Evolutionary conservation across 2,888 invertebrate species (phyloP).

Genomic region (Gortyna flavago): DNA sequence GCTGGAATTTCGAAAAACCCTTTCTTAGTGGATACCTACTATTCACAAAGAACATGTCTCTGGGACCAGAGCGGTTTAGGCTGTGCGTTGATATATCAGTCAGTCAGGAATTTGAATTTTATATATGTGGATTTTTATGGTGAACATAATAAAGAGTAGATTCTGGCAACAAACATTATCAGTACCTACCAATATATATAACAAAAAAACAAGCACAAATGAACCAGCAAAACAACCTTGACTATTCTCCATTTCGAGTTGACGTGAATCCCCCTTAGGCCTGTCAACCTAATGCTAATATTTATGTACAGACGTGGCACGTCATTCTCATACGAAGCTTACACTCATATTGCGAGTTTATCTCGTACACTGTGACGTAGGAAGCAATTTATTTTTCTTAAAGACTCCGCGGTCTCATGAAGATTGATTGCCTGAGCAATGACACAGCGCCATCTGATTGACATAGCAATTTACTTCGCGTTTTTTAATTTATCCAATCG

Average conservation of each 20-base stretch:
- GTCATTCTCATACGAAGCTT: constrained; percentile 64
- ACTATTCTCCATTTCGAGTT: constrained; percentile 13
- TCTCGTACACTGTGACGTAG: constrained; percentile 72
- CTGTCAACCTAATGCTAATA: constrained; percentile 57
- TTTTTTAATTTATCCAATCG: constrained; percentile 85
- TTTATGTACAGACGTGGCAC: constrained; percentile 68
- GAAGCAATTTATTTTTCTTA: constrained; percentile 86
- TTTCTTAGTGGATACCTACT: too few relatives aligned
- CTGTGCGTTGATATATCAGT: too few relatives aligned
- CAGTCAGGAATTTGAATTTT: too few relatives aligned
- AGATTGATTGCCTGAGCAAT: constrained; percentile 84
- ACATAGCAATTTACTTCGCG: constrained; percentile 87
- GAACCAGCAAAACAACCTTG: constrained; percentile 7
- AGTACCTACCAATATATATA: background rate
- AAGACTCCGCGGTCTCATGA: constrained; percentile 81
- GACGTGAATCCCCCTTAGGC: constrained; percentile 24
- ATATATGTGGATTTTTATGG: too few relatives aligned
- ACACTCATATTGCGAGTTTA: constrained; percentile 74
- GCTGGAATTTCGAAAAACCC: too few relatives aligned
- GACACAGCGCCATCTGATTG: constrained; percentile 83
- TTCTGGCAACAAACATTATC: background rate
- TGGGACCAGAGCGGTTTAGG: too few relatives aligned
- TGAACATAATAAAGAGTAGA: background rate
- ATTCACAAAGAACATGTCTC: too few relatives aligned
- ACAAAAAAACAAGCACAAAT: background rate